These are phyloP conservation scores for Premnoplex brunnescens DNA, from an alignment of 2,797 vertebrate genomes.

Conservation along the genomic window DNA sequence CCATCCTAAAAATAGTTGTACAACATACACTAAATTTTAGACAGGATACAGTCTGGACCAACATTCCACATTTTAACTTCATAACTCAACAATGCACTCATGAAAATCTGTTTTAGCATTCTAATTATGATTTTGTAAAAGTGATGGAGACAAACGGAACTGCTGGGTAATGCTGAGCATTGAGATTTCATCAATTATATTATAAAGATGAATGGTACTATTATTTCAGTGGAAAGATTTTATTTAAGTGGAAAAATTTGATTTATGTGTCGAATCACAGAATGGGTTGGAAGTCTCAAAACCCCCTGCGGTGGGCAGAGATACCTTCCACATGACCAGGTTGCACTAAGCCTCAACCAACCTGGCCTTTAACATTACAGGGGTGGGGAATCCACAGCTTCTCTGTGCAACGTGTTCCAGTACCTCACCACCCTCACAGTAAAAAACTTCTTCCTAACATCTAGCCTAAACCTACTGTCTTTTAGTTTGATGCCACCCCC, in stretches of 20 bases:
- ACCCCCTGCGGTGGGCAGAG: background rate
- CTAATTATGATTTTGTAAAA: constrained; percentile 34
- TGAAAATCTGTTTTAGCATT: constrained; percentile 7
- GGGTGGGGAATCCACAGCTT: rapidly evolving
- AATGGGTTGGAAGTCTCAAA: background rate
- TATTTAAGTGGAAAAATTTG: background rate
- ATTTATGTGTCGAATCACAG: background rate
- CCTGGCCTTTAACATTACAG: background rate
- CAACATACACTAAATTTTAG: background rate
- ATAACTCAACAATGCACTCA: background rate
- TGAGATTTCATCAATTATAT: background rate
- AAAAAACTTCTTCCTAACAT: background rate
- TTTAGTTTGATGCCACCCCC: background rate
- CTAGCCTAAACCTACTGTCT: background rate
- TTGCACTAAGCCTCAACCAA: background rate
- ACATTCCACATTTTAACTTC: background rate
- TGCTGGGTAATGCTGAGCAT: background rate
- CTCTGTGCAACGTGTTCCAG: background rate
- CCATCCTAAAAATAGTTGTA: background rate
- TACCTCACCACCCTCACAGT: background rate
- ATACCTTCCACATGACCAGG: background rate
- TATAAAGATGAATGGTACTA: background rate
- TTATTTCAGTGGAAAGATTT: background rate
- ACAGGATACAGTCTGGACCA: background rate
- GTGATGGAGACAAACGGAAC: constrained; percentile 21